A percentile compares a stretch with the other conserved stretches of the same genome.
Evolutionary conservation across 2,888 invertebrate genomes (phyloP).

Genomic region (Xiphydria camelus): DNA sequence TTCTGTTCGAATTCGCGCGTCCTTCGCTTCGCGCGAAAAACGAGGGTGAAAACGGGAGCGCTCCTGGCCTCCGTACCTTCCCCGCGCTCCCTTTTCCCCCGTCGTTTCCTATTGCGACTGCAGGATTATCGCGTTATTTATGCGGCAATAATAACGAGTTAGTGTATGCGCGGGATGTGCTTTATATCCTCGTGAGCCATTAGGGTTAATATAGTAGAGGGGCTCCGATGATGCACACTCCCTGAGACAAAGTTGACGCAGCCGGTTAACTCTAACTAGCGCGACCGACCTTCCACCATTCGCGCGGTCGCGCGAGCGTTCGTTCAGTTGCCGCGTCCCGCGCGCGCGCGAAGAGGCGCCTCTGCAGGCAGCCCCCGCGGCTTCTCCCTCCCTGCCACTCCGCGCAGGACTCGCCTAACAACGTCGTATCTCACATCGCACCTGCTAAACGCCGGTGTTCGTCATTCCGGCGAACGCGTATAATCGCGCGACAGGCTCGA

Average conservation of each 20-base stretch:
- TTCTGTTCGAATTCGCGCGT: no score
- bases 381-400: conserved; percentile 1
- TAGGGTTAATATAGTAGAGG: conserved; percentile 55
- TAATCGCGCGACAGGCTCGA: not conserved
- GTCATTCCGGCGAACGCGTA: conserved; percentile 23
- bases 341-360: no score
- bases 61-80: no score
- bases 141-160: conserved; percentile 58
- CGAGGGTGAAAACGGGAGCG: no score
- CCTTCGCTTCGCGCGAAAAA: no score
- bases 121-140: conserved; percentile 58
- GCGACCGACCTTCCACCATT: conserved; percentile 13
- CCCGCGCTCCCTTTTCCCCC: no score
- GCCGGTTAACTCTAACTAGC: conserved; percentile 20
- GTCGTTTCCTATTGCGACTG: conserved; percentile 9
- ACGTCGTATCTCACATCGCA: conserved; percentile 35
- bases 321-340: no score
- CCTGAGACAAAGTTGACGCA: conserved; percentile 23
- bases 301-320: no score
- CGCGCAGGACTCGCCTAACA: conserved; percentile 11
- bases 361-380: no score
- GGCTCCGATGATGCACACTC: conserved; percentile 21
- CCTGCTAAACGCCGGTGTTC: conserved; percentile 34
- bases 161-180: conserved; percentile 57
- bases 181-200: conserved; percentile 56